Base-by-base conservation (phyloP, 1,140 invertebrate species). In the Drosophila auraria region DNA sequence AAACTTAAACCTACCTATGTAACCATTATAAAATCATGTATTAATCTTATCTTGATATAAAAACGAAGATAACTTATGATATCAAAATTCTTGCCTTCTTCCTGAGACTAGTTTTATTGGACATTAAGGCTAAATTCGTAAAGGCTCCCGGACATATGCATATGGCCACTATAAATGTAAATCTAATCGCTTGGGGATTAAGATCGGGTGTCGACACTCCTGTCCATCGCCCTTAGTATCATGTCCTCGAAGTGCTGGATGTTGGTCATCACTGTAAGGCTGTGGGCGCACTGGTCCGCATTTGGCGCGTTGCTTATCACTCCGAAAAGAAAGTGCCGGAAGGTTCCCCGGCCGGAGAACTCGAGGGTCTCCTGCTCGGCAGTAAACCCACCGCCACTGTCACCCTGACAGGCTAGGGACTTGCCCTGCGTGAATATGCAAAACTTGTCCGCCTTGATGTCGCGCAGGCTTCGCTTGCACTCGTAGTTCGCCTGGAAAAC, bases 271-370 rank as follows among this genome's bases (percentile, higher is more conserved):
- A 69, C 73, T 0, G 82, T 90, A 17, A 90, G 44, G 25, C 79
- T 86, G 45, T 76, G 68, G 36, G 86, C 87, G 47, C 86, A 90
- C 47, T 91, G 71, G 8, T 78, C 86, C 1, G 86, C 82, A 59
- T 82, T 90, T 3, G 86, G 86, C 3, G 86, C 86, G 50, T 84
- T 90, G 51, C 86, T 90, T 7, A 90, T 90, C n/a, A 90, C 62
- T 11, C 86, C 86, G 14, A 69, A 80, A 0, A 90, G 69, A n/a
- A 50, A 73, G 36, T 91, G 69, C 0, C 86, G 66, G 0, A 0
- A 2, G 15, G n/a, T 11, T 2, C 53, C 56, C 4, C 51, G 40
- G n/a, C 20, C 14, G 2, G 71, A 61, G 23, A 73, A 70, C 14
- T 42, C 17, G 0, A n/a, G 38, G 0, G 45, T 65, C 27, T 77